phyloP scores from a whole-genome alignment of 2,797 vertebrate genomes.

The Anguilla megastoma region DNA sequence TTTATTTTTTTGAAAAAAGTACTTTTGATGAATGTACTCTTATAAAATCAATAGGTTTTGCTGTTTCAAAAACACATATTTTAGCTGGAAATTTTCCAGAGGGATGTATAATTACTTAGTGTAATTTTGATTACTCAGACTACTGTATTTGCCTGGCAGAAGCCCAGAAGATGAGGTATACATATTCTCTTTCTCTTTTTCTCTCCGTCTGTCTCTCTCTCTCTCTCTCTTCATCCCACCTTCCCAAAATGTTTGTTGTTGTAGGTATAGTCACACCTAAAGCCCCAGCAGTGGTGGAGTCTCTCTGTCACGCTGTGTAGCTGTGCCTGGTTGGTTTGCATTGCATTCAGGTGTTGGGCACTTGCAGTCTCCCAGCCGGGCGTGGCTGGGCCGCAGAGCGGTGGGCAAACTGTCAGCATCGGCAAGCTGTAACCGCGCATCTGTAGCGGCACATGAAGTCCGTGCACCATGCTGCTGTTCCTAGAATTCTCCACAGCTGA shows the following conservation, averaged over 20 bases:
- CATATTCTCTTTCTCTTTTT: conserved; percentile 4
- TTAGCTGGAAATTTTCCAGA: background rate
- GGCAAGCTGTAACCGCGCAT: background rate
- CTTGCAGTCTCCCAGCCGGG: background rate
- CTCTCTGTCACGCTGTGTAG: background rate
- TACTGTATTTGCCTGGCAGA: conserved; percentile 41
- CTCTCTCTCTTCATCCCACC: conserved; percentile 16
- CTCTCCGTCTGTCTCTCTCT: conserved; percentile 23
- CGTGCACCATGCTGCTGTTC: background rate
- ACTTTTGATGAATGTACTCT: background rate
- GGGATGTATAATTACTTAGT: background rate
- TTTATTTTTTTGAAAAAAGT: no score
- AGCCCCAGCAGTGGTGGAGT: background rate
- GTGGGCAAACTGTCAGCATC: background rate
- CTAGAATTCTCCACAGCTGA: background rate
- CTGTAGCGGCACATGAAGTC: background rate
- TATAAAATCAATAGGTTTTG: background rate
- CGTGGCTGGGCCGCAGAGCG: background rate
- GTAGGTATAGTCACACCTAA: background rate
- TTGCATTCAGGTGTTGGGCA: conserved; percentile 8
- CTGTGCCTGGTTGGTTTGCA: background rate
- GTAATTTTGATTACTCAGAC: conserved; percentile 5
- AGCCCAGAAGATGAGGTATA: background rate
- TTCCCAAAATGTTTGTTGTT: background rate
- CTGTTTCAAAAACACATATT: background rate